Percentiles rank a stretch among this genome's conserved stretches.
Conservation (phyloP, 2,113 vertebrate species). For the Apodemus speciosus region DNA sequence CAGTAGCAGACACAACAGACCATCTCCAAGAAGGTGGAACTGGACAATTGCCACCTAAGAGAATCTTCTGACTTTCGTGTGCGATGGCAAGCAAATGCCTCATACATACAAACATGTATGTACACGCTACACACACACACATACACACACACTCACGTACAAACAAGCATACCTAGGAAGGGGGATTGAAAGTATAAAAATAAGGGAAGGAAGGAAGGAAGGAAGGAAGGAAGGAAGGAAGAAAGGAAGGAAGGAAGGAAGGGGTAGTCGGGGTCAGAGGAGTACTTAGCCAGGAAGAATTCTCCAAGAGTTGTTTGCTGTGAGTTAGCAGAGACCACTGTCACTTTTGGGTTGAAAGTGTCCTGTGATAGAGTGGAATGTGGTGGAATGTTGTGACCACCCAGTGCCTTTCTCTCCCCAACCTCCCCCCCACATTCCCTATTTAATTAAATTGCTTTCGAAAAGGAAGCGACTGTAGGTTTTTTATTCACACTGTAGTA, state of each 20-base stretch:
- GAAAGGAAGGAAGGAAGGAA: too few relatives aligned
- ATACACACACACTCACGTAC: too few relatives aligned
- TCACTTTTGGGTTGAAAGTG: background rate
- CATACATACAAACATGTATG: background rate
- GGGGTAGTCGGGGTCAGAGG: background rate
- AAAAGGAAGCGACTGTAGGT: background rate
- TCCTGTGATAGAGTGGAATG: background rate
- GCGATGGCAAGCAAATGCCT: too few relatives aligned
- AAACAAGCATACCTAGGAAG: background rate
- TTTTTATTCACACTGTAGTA: slow-evolving; percentile 34
- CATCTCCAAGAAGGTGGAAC: background rate
- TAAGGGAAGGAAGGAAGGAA: background rate
- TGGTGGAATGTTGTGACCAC: background rate
- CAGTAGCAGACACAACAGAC: too few relatives aligned
- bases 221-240: background rate
- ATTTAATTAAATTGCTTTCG: slow-evolving; percentile 39
- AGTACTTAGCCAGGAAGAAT: background rate
- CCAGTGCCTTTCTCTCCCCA: background rate
- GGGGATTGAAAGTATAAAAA: background rate
- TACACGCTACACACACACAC: too few relatives aligned
- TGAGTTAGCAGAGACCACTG: background rate
- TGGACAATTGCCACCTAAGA: background rate
- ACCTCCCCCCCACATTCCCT: background rate
- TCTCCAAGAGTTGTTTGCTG: slow-evolving; percentile 29
- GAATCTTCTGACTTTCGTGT: background rate